Conservation (phyloP, 2,113 vertebrate genomes). For the Pipa parva region DNA sequence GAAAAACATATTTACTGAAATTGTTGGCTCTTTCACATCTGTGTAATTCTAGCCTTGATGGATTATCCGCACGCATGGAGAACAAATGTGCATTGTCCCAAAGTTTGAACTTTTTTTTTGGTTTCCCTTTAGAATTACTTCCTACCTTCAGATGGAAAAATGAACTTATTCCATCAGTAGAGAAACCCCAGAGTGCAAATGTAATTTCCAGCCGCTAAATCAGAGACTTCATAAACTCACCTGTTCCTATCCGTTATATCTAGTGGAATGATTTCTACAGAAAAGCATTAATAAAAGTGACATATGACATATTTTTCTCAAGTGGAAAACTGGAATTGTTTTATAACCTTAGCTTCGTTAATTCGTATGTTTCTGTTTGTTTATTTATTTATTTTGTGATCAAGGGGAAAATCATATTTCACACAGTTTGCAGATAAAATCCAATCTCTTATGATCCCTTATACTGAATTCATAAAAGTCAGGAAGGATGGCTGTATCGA, state of each 20-base stretch:
- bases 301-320: constrained; percentile 49
- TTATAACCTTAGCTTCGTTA: constrained; percentile 54
- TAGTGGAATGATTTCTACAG: constrained; percentile 46
- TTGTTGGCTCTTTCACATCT: constrained; percentile 45
- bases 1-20: constrained; percentile 40
- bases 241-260: constrained; percentile 43
- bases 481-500: constrained; percentile 24
- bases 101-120: constrained; percentile 48
- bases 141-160: constrained; percentile 47
- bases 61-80: constrained; percentile 42
- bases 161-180: constrained; percentile 49
- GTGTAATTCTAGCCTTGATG: constrained; percentile 52
- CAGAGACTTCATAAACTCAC: constrained; percentile 50
- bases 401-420: constrained; percentile 47
- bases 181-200: constrained; percentile 53
- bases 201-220: constrained; percentile 52
- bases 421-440: constrained; percentile 18
- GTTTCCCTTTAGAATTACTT: constrained; percentile 52
- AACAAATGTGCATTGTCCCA: constrained; percentile 49
- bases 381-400: constrained; percentile 44
- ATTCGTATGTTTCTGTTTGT: constrained; percentile 47
- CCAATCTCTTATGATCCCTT: constrained; percentile 16
- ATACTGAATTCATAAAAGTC: constrained; percentile 21
- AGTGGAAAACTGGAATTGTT: constrained; percentile 48
- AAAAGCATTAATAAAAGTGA: constrained; percentile 55